These are phyloP conservation scores for Chitala chitala DNA, from an alignment of 2,113 vertebrate species.

Conservation along the genomic window DNA sequence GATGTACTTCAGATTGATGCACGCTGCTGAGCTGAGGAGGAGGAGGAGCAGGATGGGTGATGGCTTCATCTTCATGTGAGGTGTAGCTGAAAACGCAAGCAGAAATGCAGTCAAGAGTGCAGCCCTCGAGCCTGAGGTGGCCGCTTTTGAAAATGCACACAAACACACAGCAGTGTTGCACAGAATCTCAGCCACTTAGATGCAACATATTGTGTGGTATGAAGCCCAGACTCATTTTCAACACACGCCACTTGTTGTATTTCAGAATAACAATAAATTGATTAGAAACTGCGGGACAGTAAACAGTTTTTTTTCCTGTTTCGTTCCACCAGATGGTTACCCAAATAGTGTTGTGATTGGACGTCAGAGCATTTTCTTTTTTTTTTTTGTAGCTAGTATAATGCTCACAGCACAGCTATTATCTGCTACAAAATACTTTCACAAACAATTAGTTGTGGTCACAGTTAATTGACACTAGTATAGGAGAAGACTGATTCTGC, in stretches of 20 bases:
- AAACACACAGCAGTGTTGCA: not conserved
- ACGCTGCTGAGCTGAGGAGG: slow-evolving; percentile 70
- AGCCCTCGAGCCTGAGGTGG: no score
- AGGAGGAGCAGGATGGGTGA: slow-evolving; percentile 70
- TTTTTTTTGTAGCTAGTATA: no score
- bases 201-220: slow-evolving; percentile 9
- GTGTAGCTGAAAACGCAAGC: slow-evolving; percentile 58
- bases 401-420: not conserved
- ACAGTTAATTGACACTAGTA: not conserved
- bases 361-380: not conserved
- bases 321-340: not conserved
- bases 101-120: no score
- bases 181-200: not conserved
- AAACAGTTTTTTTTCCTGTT: not conserved
- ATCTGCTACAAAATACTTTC: not conserved
- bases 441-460: not conserved
- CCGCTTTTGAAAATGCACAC: not conserved
- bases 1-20: slow-evolving; percentile 82
- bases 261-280: not conserved
- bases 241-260: not conserved
- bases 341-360: not conserved
- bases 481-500: not conserved
- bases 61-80: slow-evolving; percentile 75
- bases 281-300: not conserved
- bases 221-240: not conserved